Evolutionary conservation across 2,113 vertebrate species (phyloP).

Genomic region (Brienomyrus brachyistius): DNA sequence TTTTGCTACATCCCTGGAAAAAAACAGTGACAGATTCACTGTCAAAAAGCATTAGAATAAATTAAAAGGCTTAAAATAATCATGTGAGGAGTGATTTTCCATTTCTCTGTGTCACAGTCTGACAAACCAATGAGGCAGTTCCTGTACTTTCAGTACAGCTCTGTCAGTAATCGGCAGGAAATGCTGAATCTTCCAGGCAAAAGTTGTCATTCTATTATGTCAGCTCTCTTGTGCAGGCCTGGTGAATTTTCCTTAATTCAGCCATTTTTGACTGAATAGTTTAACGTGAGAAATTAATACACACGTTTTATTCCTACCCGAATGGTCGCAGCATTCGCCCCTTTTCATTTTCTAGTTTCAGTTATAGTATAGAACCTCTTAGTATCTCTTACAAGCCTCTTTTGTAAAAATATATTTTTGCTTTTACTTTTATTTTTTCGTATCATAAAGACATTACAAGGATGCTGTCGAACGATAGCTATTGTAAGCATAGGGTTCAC

Average conservation of each 20-base stretch:
- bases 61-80: constrained; percentile 19
- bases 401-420: background rate
- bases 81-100: constrained; percentile 22
- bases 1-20: constrained; percentile 16
- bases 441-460: background rate
- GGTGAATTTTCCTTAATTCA: background rate
- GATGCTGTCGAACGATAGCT: background rate
- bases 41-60: constrained; percentile 19
- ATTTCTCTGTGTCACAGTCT: background rate
- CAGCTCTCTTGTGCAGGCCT: background rate
- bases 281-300: background rate
- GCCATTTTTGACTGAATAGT: background rate
- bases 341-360: background rate
- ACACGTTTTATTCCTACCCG: background rate
- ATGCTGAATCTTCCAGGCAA: background rate
- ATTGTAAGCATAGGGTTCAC: background rate
- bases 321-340: background rate
- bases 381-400: background rate
- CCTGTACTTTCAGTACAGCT: background rate
- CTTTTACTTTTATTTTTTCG: background rate
- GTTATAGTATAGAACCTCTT: background rate
- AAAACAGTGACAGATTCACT: background rate
- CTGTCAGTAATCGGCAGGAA: background rate
- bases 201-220: background rate
- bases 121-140: background rate